Base-by-base conservation (phyloP, 2,888 invertebrate species). In the Himalopsyche kuldschensis region DNA sequence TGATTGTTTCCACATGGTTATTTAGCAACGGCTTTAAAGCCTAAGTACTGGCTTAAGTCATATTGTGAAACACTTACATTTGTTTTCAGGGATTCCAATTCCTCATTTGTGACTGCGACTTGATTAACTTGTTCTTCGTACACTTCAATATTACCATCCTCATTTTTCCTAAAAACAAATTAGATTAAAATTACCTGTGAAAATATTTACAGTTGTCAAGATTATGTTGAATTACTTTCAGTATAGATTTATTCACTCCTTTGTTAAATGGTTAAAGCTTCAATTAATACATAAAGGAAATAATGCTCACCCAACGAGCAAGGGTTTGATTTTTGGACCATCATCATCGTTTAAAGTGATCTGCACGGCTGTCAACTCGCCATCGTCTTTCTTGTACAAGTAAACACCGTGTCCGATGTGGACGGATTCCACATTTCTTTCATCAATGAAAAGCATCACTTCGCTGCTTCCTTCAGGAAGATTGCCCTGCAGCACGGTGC, bases 391-490 rank as follows among this genome's bases (percentile, higher is more conserved):
- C 80, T 91, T 88, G 87, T 92, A 92, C 87, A 92, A 88, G 87
- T 92, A 92, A 55, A 92, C 87, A 41, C 91, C 91, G 87, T 91
- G 91, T 2, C 92, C 92, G 87, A 92, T 91, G 86, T 90, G 91
- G 87, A 92, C 91, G 4, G 91, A 92, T 88, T 91, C 90, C 77
- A 92, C 90, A 87, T 91, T 91, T 85, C 89, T 91, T 46, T 91
- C 92, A 88, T 92, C 91, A 85, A 92, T 91, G 80, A 91, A 90
- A 78, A 92, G 89, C 85, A 90, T 89, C 86, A 92, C 91, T 87
- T 83, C 84, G 63, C 84, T 84, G 63, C 84, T 86, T 17, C 84
- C 83, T 35, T 82, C 83, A 0, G 85, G 85, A 17, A 86, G 76
- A 55, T 91, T 85, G 10, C 84, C 82, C 41, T 80, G 80, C 77